phyloP scores from a whole-genome alignment of 1,140 invertebrate species.

The Stenopsyche tienmushanensis region DNA sequence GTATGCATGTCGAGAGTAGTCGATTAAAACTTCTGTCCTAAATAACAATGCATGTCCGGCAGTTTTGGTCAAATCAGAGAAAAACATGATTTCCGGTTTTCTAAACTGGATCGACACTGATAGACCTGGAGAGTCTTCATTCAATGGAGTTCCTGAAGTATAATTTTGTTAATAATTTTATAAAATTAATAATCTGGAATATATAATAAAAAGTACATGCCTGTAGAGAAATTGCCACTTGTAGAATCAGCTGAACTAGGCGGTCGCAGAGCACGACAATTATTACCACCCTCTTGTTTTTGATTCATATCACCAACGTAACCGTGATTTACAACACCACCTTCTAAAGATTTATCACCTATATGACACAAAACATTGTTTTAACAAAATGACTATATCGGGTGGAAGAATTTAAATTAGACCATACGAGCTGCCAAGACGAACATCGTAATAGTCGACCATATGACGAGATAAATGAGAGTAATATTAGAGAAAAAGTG shows the following conservation, averaged over 20 bases:
- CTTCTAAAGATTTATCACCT: constrained; percentile 52
- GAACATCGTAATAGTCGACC: too few species aligned
- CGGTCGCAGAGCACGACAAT: constrained; percentile 42
- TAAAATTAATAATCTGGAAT: constrained; percentile 2
- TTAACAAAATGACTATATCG: background rate
- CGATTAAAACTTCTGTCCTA: constrained; percentile 71
- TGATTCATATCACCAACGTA: constrained; percentile 59
- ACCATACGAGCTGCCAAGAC: too few species aligned
- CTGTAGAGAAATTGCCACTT: constrained; percentile 60
- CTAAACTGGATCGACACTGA: constrained; percentile 71
- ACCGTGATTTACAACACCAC: constrained; percentile 68
- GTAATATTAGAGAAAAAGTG: background rate
- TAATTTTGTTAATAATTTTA: constrained; percentile 19
- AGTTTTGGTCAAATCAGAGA: constrained; percentile 66
- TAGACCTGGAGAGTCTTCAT: constrained; percentile 56
- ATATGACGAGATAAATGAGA: background rate
- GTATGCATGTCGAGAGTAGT: constrained; percentile 68
- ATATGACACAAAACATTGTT: background rate
- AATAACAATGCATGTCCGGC: constrained; percentile 73
- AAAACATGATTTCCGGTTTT: constrained; percentile 77
- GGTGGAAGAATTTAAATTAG: too few species aligned
- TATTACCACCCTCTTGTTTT: constrained; percentile 46
- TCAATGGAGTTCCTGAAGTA: constrained; percentile 46
- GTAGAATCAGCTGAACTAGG: constrained; percentile 58
- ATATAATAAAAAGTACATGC: constrained; percentile 40